These are phyloP conservation scores for Drosophila auraria DNA, from an alignment of 1,140 invertebrate species.

Conservation along the genomic window DNA sequence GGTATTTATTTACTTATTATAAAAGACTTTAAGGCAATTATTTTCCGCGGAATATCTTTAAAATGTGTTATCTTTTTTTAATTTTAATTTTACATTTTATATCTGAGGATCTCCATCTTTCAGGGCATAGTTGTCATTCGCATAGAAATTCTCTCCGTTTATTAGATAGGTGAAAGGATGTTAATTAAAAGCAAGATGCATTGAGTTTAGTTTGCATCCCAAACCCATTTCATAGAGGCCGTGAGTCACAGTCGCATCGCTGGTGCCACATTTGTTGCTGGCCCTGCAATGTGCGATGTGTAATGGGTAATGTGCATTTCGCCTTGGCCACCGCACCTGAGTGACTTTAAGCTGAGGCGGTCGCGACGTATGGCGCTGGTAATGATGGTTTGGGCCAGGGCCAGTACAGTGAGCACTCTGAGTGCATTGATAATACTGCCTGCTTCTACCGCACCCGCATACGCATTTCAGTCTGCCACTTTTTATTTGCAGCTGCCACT, in stretches of 20 bases:
- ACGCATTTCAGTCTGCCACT: conserved; percentile 45
- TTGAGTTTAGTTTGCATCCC: neutral
- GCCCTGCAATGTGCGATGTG: conserved; percentile 3
- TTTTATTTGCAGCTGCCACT: conserved; percentile 53
- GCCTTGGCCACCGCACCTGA: conserved; percentile 46
- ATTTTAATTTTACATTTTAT: neutral
- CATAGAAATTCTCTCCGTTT: no score
- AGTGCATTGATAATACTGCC: conserved; percentile 22
- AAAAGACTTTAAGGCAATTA: no score
- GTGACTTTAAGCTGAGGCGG: conserved; percentile 68
- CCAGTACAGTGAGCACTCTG: conserved; percentile 27
- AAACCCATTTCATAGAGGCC: neutral
- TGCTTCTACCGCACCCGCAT: neutral
- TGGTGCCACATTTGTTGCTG: conserved; percentile 14
- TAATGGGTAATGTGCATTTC: conserved; percentile 50
- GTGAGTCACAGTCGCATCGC: conserved; percentile 45
- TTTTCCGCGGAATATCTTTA: no score
- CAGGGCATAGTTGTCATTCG: no score
- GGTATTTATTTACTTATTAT: no score
- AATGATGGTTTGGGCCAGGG: conserved; percentile 66
- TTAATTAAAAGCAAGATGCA: neutral
- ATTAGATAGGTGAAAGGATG: neutral
- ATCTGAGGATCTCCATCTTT: no score
- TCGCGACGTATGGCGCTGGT: conserved; percentile 59
- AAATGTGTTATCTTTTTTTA: no score